phyloP scores from a whole-genome alignment of 2,888 invertebrate genomes.

The Eupeodes luniger region DNA sequence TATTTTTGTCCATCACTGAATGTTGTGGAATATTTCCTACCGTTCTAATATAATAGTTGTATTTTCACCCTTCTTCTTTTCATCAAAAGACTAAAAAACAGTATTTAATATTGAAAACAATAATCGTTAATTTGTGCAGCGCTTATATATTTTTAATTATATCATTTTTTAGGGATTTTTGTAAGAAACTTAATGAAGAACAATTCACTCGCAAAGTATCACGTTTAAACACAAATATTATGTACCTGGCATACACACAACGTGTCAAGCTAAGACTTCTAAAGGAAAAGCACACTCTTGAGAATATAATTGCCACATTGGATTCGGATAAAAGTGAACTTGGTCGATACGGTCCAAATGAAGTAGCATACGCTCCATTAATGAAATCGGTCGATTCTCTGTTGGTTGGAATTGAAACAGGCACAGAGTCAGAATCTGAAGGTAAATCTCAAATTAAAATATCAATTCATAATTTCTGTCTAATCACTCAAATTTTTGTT shows the following conservation, averaged over 20 bases:
- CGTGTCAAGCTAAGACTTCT: constrained; percentile 88
- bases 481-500: no score
- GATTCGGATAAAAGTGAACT: constrained; percentile 88
- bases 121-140: no score
- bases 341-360: constrained; percentile 89
- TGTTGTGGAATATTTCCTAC: no score
- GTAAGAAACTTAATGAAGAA: constrained; percentile 88
- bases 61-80: no score
- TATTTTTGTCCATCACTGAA: no score
- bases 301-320: constrained; percentile 89
- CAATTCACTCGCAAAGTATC: constrained; percentile 91
- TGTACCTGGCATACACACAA: constrained; percentile 91
- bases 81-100: no score
- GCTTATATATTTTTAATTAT: no score
- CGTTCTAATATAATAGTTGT: no score
- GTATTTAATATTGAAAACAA: no score
- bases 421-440: constrained; percentile 88
- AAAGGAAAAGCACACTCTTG: constrained; percentile 89
- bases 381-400: constrained; percentile 87
- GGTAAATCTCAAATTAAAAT: constrained; percentile 81
- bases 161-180: constrained; percentile 89
- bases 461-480: neutral
- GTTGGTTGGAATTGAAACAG: constrained; percentile 86
- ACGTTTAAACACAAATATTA: constrained; percentile 91
- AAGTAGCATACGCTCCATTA: constrained; percentile 84